A percentile compares a stretch with the other conserved stretches of the same genome.
Conservation (phyloP, 1,140 invertebrate genomes). For the Ceratina japonica region DNA sequence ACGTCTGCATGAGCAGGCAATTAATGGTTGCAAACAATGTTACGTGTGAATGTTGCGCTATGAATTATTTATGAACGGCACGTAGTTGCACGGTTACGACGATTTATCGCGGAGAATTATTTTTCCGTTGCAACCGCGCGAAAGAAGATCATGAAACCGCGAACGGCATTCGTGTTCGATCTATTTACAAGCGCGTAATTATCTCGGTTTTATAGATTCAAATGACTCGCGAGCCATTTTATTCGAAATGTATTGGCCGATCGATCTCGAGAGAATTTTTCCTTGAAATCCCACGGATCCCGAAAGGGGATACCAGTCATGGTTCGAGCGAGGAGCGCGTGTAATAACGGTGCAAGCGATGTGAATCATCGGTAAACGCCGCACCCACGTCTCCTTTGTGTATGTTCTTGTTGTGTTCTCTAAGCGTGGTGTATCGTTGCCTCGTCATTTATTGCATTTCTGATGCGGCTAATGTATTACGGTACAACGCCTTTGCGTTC, state of each 20-base stretch:
- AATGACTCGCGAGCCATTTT: neutral
- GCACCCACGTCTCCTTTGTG: slow-evolving; percentile 50
- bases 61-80: slow-evolving; percentile 43
- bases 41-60: slow-evolving; percentile 25
- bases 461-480: slow-evolving; percentile 53
- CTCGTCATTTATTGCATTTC: slow-evolving; percentile 52
- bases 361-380: slow-evolving; percentile 63
- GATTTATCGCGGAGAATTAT: slow-evolving; percentile 24
- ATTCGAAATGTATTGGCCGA: neutral
- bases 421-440: slow-evolving; percentile 34
- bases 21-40: slow-evolving; percentile 23
- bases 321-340: slow-evolving; percentile 9
- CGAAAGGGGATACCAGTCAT: slow-evolving; percentile 5
- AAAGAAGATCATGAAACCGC: slow-evolving; percentile 35
- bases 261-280: neutral
- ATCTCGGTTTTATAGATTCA: neutral
- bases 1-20: neutral
- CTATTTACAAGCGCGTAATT: slow-evolving; percentile 18
- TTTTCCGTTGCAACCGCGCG: slow-evolving; percentile 1
- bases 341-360: slow-evolving; percentile 56
- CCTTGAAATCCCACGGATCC: slow-evolving; percentile 10
- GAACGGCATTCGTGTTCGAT: slow-evolving; percentile 8
- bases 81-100: neutral
- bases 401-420: slow-evolving; percentile 59
- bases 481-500: slow-evolving; percentile 34